Percentiles rank a stretch among this genome's conserved stretches.
Evolutionary conservation across 35 echinoderm and acorn worm genomes (phyloP).

Genomic region (Acanthaster planci): DNA sequence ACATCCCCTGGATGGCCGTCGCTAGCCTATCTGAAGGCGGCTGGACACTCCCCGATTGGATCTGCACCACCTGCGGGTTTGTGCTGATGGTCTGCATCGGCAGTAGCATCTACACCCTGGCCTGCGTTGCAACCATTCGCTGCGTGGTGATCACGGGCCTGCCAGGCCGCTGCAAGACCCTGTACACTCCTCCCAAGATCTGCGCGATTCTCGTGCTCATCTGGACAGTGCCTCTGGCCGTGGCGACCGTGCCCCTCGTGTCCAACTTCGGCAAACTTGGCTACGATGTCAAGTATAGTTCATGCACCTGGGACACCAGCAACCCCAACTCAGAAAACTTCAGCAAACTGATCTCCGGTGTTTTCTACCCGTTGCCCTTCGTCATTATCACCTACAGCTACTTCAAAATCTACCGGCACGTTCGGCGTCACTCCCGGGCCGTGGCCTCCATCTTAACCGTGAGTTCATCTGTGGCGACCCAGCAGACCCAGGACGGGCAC

Average conservation of each 20-base stretch:
- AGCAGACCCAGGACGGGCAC: background rate
- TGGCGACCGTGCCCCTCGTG: slow-evolving; percentile 20
- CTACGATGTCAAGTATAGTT: slow-evolving; percentile 50
- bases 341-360: slow-evolving; percentile 45
- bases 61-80: background rate
- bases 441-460: slow-evolving; percentile 19
- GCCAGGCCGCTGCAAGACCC: background rate
- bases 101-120: slow-evolving; percentile 12
- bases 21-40: background rate
- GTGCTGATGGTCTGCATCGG: slow-evolving; percentile 18
- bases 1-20: slow-evolving; percentile 12
- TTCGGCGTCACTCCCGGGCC: slow-evolving; percentile 49
- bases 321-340: slow-evolving; percentile 44
- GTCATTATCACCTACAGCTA: slow-evolving; percentile 58
- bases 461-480: background rate
- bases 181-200: background rate
- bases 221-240: slow-evolving; percentile 41
- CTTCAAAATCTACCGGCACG: slow-evolving; percentile 59
- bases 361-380: slow-evolving; percentile 79
- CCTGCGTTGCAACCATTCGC: background rate
- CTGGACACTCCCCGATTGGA: background rate
- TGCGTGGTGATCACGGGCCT: background rate
- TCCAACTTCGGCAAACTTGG: slow-evolving; percentile 24
- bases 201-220: background rate
- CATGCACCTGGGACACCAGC: slow-evolving; percentile 66